Evolutionary conservation across 1,140 invertebrate genomes (phyloP).

Genomic region (Catajapyx aquilonaris): DNA sequence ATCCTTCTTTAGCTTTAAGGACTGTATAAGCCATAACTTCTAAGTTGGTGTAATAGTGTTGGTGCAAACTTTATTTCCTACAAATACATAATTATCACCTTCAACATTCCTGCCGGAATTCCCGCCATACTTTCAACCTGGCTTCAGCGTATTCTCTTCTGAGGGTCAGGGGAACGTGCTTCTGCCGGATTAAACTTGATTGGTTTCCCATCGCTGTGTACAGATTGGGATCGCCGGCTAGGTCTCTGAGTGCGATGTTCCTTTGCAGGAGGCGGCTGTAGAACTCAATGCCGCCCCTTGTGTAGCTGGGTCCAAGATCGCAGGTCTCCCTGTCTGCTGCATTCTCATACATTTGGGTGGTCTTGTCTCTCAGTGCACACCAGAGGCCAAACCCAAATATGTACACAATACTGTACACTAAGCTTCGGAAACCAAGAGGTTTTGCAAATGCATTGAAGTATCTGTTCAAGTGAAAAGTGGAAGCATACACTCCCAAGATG

Average conservation of each 20-base stretch:
- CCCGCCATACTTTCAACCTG: too few relatives aligned
- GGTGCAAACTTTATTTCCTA: too few relatives aligned
- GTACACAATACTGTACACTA: conserved; percentile 31
- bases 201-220: conserved; percentile 47
- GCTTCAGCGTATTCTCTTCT: conserved; percentile 38
- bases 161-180: conserved; percentile 32
- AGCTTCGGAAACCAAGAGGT: conserved; percentile 23
- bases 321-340: conserved; percentile 34
- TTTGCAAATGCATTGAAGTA: conserved; percentile 30
- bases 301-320: conserved; percentile 32
- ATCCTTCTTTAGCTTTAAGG: too few relatives aligned
- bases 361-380: conserved; percentile 35
- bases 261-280: conserved; percentile 46
- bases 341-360: conserved; percentile 34
- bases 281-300: conserved; percentile 46
- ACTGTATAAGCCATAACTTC: too few relatives aligned
- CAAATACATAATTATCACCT: too few relatives aligned
- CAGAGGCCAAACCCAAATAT: conserved; percentile 34
- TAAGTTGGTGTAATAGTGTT: too few relatives aligned
- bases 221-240: conserved; percentile 34
- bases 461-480: conserved; percentile 25
- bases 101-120: too few relatives aligned
- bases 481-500: conserved; percentile 25
- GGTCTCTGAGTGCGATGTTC: conserved; percentile 42
- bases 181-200: conserved; percentile 35